Base-by-base conservation (phyloP, 2,888 invertebrate species). In the Cremastinae sp. region DNA sequence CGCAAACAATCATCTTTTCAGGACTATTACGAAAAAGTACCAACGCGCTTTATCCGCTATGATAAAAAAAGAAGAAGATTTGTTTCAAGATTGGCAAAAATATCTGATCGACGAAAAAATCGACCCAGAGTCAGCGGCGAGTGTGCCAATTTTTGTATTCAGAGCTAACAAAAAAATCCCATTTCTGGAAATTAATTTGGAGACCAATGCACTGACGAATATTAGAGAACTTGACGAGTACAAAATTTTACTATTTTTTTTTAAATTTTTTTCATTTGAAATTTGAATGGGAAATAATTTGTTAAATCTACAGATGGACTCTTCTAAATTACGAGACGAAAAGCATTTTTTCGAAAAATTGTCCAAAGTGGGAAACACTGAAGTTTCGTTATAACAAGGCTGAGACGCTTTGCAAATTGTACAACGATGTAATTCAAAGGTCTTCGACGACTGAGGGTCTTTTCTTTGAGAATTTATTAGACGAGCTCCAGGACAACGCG, bases 401-500 rank as follows among this genome's bases (percentile, higher is more conserved):
- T 0, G 47, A 53, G 34, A 47, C 49, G 14, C 14, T 81, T 1
- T 80, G 79, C 62, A 79, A 66, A 65, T 58, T 66, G 8, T 95
- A 95, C 87, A 96, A 96, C 87, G 92, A 93, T 83, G 95, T 96
- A 43, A 87, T 96, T 34, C 92, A 92, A 58, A 93, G 94, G 0
- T 88, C 96, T 0, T 94, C 95, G 0, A 92, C 92, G 0, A 93
- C 95, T 49, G 96, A 97, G 84, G 90, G 95, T 20, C 89, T 93
- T 58, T 90, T 97, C 1, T 96, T 96, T 90, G 93, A 92, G 34
- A 74, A 71, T 36, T 45, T 72, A 8, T 22, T 79, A 16, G 59
- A 77, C 43, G 77, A 80, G 7, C 69, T 78, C n/a, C 92, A 93
- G 79, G 93, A 93, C 79, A 94, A 93, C 87, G 92, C 95, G 18